Conservation (phyloP, 2,113 vertebrate species). For the Petrocephalus zakoni region DNA sequence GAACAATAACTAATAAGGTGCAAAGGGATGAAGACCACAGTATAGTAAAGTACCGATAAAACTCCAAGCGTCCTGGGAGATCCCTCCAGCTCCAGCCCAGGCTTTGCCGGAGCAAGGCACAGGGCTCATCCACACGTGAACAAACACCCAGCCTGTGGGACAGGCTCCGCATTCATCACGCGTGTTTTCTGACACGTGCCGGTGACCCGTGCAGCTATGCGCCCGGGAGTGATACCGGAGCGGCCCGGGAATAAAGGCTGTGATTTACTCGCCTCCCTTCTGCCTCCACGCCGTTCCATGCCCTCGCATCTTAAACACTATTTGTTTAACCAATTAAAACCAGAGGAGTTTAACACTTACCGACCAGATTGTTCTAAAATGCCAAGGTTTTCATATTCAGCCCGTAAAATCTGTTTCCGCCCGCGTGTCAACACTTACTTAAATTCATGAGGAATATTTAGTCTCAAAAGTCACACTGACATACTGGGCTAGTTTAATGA, state of each 20-base stretch:
- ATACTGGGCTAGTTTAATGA: background rate
- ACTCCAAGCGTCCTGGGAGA: background rate
- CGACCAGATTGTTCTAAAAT: constrained; percentile 16
- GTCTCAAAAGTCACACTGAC: constrained; percentile 1
- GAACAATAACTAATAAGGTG: background rate
- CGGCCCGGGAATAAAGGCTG: background rate
- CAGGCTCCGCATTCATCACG: constrained; percentile 17
- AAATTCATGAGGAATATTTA: background rate
- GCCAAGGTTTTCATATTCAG: background rate
- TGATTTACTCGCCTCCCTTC: background rate
- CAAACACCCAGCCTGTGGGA: constrained; percentile 4
- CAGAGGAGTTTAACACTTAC: background rate
- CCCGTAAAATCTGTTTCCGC: background rate
- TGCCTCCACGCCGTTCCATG: background rate
- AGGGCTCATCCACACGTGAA: constrained; percentile 7
- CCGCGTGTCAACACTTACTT: constrained; percentile 14
- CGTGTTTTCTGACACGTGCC: constrained; percentile 19
- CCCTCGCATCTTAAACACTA: constrained; percentile 11
- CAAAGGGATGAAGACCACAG: background rate
- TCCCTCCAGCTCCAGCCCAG: background rate
- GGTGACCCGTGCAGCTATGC: constrained; percentile 7
- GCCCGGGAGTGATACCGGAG: background rate
- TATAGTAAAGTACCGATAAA: background rate
- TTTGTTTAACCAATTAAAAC: constrained; percentile 17
- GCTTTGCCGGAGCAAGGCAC: background rate